These are phyloP conservation scores for Proctacanthus coquilletti DNA, from an alignment of 1,140 invertebrate species.

Conservation along the genomic window DNA sequence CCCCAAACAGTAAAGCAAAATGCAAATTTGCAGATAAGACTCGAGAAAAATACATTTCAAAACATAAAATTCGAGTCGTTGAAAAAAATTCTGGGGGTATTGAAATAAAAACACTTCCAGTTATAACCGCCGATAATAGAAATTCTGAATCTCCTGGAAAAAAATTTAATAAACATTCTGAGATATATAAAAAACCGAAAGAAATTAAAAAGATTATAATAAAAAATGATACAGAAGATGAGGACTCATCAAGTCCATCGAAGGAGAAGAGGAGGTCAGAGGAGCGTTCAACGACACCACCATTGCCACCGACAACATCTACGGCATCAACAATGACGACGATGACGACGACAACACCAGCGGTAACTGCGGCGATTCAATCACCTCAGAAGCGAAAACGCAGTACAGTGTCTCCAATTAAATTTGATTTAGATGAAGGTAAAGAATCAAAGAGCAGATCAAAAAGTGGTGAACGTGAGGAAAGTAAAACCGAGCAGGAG, in stretches of 20 bases:
- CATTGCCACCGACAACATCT: slow-evolving; percentile 14
- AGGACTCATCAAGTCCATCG: slow-evolving; percentile 10
- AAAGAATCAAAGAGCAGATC: slow-evolving; percentile 10
- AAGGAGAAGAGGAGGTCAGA: slow-evolving; percentile 8
- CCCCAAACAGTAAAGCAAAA: too few relatives aligned
- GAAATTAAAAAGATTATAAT: slow-evolving; percentile 25
- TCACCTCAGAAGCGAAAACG: slow-evolving; percentile 5
- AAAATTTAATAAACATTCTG: too few relatives aligned
- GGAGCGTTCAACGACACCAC: slow-evolving; percentile 20
- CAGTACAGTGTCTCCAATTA: slow-evolving; percentile 20
- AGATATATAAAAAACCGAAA: slow-evolving; percentile 20
- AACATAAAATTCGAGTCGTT: neutral
- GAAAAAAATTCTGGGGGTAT: neutral
- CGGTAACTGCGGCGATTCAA: slow-evolving; percentile 3
- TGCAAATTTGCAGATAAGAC: neutral
- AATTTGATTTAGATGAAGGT: slow-evolving; percentile 12
- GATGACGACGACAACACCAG: too few relatives aligned
- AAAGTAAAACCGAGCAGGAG: slow-evolving; percentile 7
- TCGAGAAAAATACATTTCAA: neutral
- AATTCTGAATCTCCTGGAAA: neutral
- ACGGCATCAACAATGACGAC: too few relatives aligned
- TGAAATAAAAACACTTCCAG: neutral
- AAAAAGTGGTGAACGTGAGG: slow-evolving; percentile 2
- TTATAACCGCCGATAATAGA: too few relatives aligned
- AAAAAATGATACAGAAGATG: slow-evolving; percentile 20